Evolutionary conservation across 2,113 vertebrate species (phyloP), one percentile per base, ranked within the genome.

Genomic region (Thomomys bottae): DNA sequence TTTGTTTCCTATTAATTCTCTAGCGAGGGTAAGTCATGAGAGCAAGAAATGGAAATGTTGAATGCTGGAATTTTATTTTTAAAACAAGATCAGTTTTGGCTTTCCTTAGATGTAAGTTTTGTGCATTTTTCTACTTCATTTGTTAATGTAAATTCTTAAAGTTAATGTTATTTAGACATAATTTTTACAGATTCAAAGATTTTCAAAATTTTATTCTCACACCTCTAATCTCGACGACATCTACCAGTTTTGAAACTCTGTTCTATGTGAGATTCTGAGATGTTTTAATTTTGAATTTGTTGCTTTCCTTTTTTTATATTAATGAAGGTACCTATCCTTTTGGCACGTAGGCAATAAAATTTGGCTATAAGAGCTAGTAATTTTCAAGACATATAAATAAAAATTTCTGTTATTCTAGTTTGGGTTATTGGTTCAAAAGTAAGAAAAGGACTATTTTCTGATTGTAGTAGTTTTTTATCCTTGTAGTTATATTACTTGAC

Each of bases 231-330:
- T 64, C 88, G 73, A 93, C 59, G 80, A 67, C 14, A n/a, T 84
- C 87, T 93, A 76, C 68, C 6, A 78, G 21, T 90, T 95, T 95
- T 84, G 59, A 63, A 95, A 66, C 32, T 91, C 40, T 36, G 40
- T 89, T 94, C 63, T 57, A 75, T 85, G 84, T 95, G 87, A 92
- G 30, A 86, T 73, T 82, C 90, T 85, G 68, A 93, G 32, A 87
- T 89, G n/a, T 66, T 94, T 89, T 89, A 81, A 92, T 89, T 95
- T 94, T 94, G 72, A 92, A 79, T 91, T 83, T 94, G 67, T 87
- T 92, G 73, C 36, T 91, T 96, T 96, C 89, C 18, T 93, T 92
- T 95, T 91, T 92, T 24, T 73, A 26, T 75, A 90, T n/a, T 45
- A n/a, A 70, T 71, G 20, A 85, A 73, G 36, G 61, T 75, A 8